Percentiles rank a stretch among this genome's conserved stretches.
Evolutionary conservation across 2,888 invertebrate genomes (phyloP).

Genomic region (Nomada fabriciana): DNA sequence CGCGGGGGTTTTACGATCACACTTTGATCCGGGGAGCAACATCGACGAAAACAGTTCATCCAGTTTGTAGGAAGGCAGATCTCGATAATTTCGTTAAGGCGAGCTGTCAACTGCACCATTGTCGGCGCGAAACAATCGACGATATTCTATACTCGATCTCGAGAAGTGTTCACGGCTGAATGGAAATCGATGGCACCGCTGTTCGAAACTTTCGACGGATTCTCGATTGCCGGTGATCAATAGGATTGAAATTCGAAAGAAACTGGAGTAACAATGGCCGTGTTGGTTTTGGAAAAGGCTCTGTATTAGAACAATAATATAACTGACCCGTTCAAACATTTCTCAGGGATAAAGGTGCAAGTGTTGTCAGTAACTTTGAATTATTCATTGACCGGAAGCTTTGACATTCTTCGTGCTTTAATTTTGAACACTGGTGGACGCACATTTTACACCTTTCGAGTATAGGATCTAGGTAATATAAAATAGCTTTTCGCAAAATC

Average conservation of each 20-base stretch:
- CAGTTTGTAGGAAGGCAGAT: not conserved
- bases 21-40: not conserved
- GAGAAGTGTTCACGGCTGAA: conserved; percentile 27
- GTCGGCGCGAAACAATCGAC: conserved; percentile 57
- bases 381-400: too few species aligned
- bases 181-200: conserved; percentile 58
- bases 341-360: too few species aligned
- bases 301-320: too few species aligned
- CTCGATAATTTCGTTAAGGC: conserved; percentile 48
- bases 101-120: conserved; percentile 44
- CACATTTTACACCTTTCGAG: too few species aligned
- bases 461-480: too few species aligned
- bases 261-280: conserved; percentile 52
- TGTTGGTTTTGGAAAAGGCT: too few species aligned
- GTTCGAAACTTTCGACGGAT: conserved; percentile 62
- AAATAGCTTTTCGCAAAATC: too few species aligned
- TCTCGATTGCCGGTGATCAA: conserved; percentile 41
- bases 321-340: too few species aligned
- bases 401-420: too few species aligned
- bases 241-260: conserved; percentile 46
- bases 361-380: too few species aligned
- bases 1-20: not conserved
- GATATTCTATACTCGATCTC: conserved; percentile 43
- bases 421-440: too few species aligned
- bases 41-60: conserved; percentile 15